Conservation (phyloP, 2,113 vertebrate genomes). For the Hypomesus transpacificus region DNA sequence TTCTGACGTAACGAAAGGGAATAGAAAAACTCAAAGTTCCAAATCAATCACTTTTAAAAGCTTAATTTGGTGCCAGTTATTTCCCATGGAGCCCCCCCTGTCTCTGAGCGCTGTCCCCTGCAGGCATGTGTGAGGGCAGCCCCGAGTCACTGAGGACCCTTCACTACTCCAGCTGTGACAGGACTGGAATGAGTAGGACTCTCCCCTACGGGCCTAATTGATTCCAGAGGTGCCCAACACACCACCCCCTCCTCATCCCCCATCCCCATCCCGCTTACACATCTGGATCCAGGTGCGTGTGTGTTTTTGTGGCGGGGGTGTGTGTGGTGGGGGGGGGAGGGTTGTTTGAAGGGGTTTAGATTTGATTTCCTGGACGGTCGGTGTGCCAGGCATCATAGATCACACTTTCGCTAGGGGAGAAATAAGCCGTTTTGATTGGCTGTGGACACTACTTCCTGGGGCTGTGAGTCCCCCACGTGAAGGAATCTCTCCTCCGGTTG, state of each 20-base stretch:
- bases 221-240: conserved; percentile 7
- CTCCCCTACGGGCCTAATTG: conserved; percentile 14
- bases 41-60: conserved; percentile 23
- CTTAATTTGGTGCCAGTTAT: conserved; percentile 35
- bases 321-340: background rate
- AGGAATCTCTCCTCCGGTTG: too few relatives aligned
- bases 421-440: too few relatives aligned
- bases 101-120: background rate
- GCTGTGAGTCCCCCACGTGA: too few relatives aligned
- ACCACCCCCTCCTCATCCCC: background rate
- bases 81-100: conserved; percentile 34
- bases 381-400: background rate
- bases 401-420: background rate
- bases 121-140: conserved; percentile 7
- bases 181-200: conserved; percentile 12
- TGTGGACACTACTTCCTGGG: too few relatives aligned
- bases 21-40: conserved; percentile 1
- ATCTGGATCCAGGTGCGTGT: background rate
- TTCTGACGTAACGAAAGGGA: background rate
- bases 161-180: conserved; percentile 48
- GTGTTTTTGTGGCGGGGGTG: background rate
- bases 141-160: background rate
- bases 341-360: conserved; percentile 5
- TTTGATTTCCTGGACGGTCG: conserved; percentile 2
- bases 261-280: background rate